Evolutionary conservation across 2,113 vertebrate genomes (phyloP), one percentile per base, ranked within the genome.

Genomic region (Cryptotis parvus): DNA sequence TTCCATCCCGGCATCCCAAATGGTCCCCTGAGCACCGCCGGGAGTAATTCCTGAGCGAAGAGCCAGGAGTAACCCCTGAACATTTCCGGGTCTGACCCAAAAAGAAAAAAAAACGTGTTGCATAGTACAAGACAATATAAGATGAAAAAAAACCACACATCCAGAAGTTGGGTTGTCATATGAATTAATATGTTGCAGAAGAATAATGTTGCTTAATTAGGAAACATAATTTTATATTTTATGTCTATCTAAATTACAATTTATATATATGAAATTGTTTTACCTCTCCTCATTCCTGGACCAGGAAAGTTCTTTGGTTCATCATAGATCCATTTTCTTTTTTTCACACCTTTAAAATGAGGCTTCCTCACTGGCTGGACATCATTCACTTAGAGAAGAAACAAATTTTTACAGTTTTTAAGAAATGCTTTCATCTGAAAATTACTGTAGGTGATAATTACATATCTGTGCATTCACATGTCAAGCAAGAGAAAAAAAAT

Each of bases 251-350:
- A 69, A 73, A 77, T 84, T 90, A 89, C 2, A 63, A 68, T 66
- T 86, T 52, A 84, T 4, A 84, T 92, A 80, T 75, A 55, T 29
- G 77, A 92, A 84, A 69, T 91, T 9, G 61, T 16, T 61, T 93
- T 96, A 94, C 93, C 94, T 96, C 92, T 97, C 73, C 29, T 81
- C 91, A 91, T 87, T 94, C 96, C 95, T 84, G 95, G 91, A 35
- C 73, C 69, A 84, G 94, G 22, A 37, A 90, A 92, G 80, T 96
- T 96, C 95, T 96, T 97, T 49, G 96, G 91, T 87, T 97, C 97
- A 81, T 97, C 97, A 83, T 95, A 95, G 90, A 95, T 93, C 97
- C 97, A 97, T 96, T 97, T 97, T 91, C 96, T 97, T 90, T 96
- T 97, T 69, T 97, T 97, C 91, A 94, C 87, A 73, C 96, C 95